Evolutionary conservation across 2,888 invertebrate genomes (phyloP).

Genomic region (Notocelia uddmanniana): DNA sequence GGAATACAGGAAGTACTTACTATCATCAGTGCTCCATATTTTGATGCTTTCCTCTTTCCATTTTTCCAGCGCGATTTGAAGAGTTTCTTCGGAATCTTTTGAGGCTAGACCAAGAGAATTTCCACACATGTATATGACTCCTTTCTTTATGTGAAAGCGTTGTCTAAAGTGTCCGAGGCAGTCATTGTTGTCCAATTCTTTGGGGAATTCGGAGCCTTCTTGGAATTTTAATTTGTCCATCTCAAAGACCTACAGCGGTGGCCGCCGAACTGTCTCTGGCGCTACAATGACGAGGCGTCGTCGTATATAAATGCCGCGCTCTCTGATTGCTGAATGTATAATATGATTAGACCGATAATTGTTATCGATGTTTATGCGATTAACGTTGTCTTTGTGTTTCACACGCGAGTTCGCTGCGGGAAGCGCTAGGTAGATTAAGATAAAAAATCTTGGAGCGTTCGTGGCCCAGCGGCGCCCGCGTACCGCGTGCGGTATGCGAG

Average conservation of each 20-base stretch:
- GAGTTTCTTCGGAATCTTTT: constrained; percentile 67
- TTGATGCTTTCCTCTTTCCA: constrained; percentile 74
- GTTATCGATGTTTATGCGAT: constrained; percentile 5
- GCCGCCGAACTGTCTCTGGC: constrained; percentile 38
- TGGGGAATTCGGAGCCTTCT: constrained; percentile 63
- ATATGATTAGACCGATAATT: constrained; percentile 18
- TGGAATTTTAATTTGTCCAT: constrained; percentile 60
- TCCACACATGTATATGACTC: constrained; percentile 72
- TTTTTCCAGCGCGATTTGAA: constrained; percentile 58
- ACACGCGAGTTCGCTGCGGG: constrained; percentile 5
- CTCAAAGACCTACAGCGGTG: constrained; percentile 28
- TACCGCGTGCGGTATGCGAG: too few relatives aligned
- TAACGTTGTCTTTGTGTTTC: not conserved
- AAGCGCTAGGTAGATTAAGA: too few relatives aligned
- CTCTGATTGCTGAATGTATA: constrained; percentile 17
- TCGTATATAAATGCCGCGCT: constrained; percentile 26
- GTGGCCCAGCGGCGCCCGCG: too few relatives aligned
- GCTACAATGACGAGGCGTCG: not conserved
- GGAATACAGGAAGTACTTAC: constrained; percentile 71
- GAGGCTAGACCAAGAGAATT: constrained; percentile 75
- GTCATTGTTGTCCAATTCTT: constrained; percentile 70
- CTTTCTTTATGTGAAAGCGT: constrained; percentile 68
- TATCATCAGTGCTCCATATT: constrained; percentile 67
- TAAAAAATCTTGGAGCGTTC: too few relatives aligned
- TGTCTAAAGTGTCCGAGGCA: constrained; percentile 64